A percentile compares a stretch with the other conserved stretches of the same genome.
Conservation (phyloP, 1,140 invertebrate species). For the Amyelois transitella region DNA sequence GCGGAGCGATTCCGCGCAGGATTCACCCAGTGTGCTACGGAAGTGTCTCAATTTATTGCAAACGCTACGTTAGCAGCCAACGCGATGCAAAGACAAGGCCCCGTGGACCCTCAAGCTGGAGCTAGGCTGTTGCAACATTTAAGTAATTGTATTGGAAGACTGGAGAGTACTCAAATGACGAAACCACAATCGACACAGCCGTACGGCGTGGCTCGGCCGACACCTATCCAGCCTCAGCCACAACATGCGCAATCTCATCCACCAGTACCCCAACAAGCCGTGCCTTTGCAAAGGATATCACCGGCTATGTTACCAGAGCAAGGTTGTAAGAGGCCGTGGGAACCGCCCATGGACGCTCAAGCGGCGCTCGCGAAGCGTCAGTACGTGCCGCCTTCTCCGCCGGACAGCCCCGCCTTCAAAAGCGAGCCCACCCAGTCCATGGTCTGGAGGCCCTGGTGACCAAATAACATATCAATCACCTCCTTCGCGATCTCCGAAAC, state of each 20-base stretch:
- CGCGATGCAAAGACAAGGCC: slow-evolving; percentile 76
- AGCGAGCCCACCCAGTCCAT: slow-evolving; percentile 71
- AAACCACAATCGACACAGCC: slow-evolving; percentile 53
- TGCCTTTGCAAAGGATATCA: slow-evolving; percentile 38
- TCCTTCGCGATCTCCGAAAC: slow-evolving; percentile 2
- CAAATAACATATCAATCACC: slow-evolving; percentile 8
- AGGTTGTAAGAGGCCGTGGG: slow-evolving; percentile 50
- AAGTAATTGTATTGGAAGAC: slow-evolving; percentile 82
- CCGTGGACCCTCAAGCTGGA: slow-evolving; percentile 87
- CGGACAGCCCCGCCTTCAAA: slow-evolving; percentile 74
- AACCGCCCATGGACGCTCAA: slow-evolving; percentile 45
- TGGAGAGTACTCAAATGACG: slow-evolving; percentile 51
- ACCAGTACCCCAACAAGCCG: slow-evolving; percentile 39
- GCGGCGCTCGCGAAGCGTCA: slow-evolving; percentile 47
- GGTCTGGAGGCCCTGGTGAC: slow-evolving; percentile 74
- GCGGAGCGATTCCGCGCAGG: slow-evolving; percentile 86
- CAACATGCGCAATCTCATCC: slow-evolving; percentile 74
- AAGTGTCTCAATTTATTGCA: slow-evolving; percentile 84
- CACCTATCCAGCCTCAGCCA: slow-evolving; percentile 75
- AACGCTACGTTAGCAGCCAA: slow-evolving; percentile 83
- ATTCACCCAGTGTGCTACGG: slow-evolving; percentile 93
- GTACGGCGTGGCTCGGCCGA: slow-evolving; percentile 47
- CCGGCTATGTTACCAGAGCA: slow-evolving; percentile 43
- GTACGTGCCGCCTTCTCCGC: slow-evolving; percentile 74
- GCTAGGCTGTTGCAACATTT: slow-evolving; percentile 90